Base-by-base conservation (phyloP, 2,888 invertebrate genomes). In the Chrysina gloriosa region DNA sequence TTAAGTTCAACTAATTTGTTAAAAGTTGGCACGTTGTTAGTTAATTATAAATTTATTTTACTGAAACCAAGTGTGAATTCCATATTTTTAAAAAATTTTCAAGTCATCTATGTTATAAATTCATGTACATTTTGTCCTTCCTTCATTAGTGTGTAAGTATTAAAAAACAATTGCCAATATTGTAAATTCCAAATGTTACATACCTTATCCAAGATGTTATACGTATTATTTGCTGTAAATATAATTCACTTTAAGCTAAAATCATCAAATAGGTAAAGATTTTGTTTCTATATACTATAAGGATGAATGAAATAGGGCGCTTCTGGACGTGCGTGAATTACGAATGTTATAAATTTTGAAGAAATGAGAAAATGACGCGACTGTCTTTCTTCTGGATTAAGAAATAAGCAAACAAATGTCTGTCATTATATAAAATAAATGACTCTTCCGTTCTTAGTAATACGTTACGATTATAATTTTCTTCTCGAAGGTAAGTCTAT, bases 221-320 rank as follows among this genome's bases (percentile, higher is more conserved):
- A 61, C 29, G 45, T 27, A 61, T 42, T 61, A 25, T 56, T 56
- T 56, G 42, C 27, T 61, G 58, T 61, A 61, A 61, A 61, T 61
- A 61, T 27, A 61, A 27, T 27, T 42, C 58, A 61, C 42, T 61
- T 61, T 61, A 61, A 42, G 27, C 23, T 27, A 61, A 27, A 61
- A 25, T 3, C 34, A 39, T 54, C 19, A 54, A 34, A 42, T 61
- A 61, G 58, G 21, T 29, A 23, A 52, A 19, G 19, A 52, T 31
- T 52, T 9, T 31, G 52, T 52, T 52, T 52, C 31, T 31, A 52
- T 16, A 31, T 48, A 39, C 14, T 1, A 16, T 7, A n/a, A 14
- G 39, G 4, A 11, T 14, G 39, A 2, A n/a, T n/a, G 39, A 16
- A 52, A 31, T 6, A 16, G 14, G 11, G 50, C 11, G 2, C 29